These are phyloP conservation scores for Physeter macrocephalus DNA, from an alignment of 2,113 vertebrate species.

Conservation along the genomic window DNA sequence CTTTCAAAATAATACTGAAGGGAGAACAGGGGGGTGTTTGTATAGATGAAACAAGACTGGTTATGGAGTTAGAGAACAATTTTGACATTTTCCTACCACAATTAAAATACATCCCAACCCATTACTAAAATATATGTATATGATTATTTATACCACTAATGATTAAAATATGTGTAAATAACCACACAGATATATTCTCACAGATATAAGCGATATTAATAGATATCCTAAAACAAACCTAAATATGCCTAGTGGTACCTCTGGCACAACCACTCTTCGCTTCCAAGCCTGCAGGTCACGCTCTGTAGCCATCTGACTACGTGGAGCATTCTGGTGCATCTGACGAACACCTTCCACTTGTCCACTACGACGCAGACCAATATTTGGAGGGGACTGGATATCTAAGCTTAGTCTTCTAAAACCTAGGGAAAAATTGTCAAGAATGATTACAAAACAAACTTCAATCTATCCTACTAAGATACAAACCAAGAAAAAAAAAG, in stretches of 20 bases:
- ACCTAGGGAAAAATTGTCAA: slow-evolving; percentile 75
- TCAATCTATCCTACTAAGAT: neutral
- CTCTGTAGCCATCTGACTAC: slow-evolving; percentile 95
- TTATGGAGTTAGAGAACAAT: neutral
- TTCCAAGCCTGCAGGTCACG: slow-evolving; percentile 95
- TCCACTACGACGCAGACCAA: slow-evolving; percentile 93
- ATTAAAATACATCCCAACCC: neutral
- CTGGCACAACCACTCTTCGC: slow-evolving; percentile 93
- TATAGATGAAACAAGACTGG: neutral
- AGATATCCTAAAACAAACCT: slow-evolving; percentile 80
- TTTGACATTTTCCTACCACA: neutral
- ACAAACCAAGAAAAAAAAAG: neutral
- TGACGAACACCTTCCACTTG: slow-evolving; percentile 97
- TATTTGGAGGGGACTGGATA: slow-evolving; percentile 92
- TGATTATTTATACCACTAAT: neutral
- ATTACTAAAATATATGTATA: slow-evolving; percentile 30
- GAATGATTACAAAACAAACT: neutral
- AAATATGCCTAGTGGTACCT: slow-evolving; percentile 84
- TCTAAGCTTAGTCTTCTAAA: slow-evolving; percentile 89
- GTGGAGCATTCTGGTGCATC: slow-evolving; percentile 96
- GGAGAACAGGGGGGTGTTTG: neutral
- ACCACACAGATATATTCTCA: neutral
- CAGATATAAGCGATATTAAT: neutral
- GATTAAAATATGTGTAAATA: neutral
- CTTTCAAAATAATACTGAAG: neutral